These are phyloP conservation scores for Tragelaphus strepsiceros DNA, from an alignment of 2,113 vertebrate genomes.

Conservation along the genomic window DNA sequence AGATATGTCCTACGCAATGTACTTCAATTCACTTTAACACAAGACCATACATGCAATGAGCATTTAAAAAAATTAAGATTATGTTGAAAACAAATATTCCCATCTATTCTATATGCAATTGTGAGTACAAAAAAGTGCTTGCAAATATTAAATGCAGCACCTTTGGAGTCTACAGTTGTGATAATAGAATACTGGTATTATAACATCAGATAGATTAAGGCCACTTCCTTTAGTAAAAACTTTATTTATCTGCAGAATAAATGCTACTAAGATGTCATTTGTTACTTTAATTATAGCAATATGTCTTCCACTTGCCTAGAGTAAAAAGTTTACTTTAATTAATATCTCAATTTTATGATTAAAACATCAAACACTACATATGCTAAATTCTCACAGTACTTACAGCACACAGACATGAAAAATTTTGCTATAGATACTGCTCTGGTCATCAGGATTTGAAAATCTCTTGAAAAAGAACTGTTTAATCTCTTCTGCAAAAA, in stretches of 20 bases:
- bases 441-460: neutral
- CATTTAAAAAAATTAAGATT: neutral
- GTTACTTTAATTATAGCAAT: neutral
- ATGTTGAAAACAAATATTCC: neutral
- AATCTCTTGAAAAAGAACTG: neutral
- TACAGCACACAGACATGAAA: neutral
- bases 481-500: neutral
- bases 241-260: neutral
- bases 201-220: neutral
- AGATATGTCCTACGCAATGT: neutral
- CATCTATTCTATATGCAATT: neutral
- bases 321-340: constrained; percentile 57
- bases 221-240: neutral
- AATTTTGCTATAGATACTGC: neutral
- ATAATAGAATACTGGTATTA: neutral
- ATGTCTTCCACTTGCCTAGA: neutral
- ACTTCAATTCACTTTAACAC: neutral
- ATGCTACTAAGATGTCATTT: neutral
- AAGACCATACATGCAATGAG: neutral
- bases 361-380: constrained; percentile 45
- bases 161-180: neutral
- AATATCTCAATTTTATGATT: constrained; percentile 29
- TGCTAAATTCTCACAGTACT: constrained; percentile 35
- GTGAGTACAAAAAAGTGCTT: neutral
- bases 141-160: neutral